A percentile compares a stretch with the other conserved stretches of the same genome.
Evolutionary conservation across 2,113 vertebrate species (phyloP).

Genomic region (Spheniscus mendiculus): DNA sequence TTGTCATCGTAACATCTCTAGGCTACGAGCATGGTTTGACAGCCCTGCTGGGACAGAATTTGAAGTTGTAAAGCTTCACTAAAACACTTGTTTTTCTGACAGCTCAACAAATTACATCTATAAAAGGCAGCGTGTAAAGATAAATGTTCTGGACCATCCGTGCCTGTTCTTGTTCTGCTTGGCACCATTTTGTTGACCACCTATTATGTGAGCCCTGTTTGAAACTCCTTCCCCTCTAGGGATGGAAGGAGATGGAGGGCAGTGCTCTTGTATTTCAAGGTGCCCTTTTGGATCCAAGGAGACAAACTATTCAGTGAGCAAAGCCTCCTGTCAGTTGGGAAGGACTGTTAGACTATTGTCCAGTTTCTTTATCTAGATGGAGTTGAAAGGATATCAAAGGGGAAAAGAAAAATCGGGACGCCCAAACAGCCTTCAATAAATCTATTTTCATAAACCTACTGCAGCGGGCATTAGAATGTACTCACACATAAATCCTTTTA

Average conservation of each 20-base stretch:
- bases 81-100: conserved; percentile 17
- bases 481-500: background rate
- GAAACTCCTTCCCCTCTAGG: background rate
- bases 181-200: background rate
- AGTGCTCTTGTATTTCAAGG: background rate
- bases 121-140: background rate
- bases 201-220: background rate
- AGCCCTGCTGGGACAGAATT: conserved; percentile 27
- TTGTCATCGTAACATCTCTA: conserved; percentile 48
- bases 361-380: background rate
- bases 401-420: background rate
- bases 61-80: background rate
- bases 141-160: background rate
- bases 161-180: background rate
- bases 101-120: background rate
- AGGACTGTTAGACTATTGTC: background rate
- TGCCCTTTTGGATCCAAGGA: background rate
- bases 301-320: background rate
- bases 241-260: background rate
- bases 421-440: background rate
- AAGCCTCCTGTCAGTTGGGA: background rate
- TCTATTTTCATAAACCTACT: background rate
- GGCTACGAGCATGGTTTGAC: conserved; percentile 6
- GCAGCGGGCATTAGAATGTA: background rate
- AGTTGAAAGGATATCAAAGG: background rate